Base-by-base conservation (phyloP, 2,797 vertebrate species). In the Oophaga sylvatica region DNA sequence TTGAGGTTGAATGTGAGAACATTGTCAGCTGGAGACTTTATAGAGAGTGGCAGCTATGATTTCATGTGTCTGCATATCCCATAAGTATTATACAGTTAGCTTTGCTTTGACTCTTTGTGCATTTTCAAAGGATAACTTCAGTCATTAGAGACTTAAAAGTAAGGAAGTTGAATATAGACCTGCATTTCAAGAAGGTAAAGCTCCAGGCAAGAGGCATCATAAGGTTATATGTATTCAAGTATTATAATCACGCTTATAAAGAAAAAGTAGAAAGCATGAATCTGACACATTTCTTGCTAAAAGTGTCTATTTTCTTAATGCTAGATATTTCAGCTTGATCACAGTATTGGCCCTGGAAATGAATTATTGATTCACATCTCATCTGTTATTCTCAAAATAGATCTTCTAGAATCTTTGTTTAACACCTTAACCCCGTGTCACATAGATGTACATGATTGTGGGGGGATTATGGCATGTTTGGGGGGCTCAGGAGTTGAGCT, bases 141-240 rank as follows among this genome's bases (percentile, higher is more conserved):
- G 70, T 73, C 70, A 73, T 45, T 73, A 73, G 35, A 45, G 70
- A 73, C 35, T 45, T 73, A 73, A 73, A 73, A 73, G 70, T 45
- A 20, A 70, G 13, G 68, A 71, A 41, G 31, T 71, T 2, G 68
- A 73, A 35, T 5, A 73, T 22, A 45, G 70, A 45, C 41, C 35
- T 73, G 70, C 70, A 73, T 73, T 45, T 73, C 35, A 73, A 73
- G 35, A 73, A 73, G 35, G 70, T 45, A 22, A 73, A 16, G 70
- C 70, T 73, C 35, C 9, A 73, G 70, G 70, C 70, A 70, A 20
- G 9, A 22, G 11, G 20, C 70, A 73, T 57, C 56, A 59, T 78
- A 78, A 78, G 26, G 48, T 20, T 57, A 56, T 78, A 4, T 78
- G 22, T 78, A 53, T 78, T 78, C 56, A 59, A 29, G 56, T 78